Base-by-base conservation (phyloP, 2,797 vertebrate species). In the Serranus cabrilla region DNA sequence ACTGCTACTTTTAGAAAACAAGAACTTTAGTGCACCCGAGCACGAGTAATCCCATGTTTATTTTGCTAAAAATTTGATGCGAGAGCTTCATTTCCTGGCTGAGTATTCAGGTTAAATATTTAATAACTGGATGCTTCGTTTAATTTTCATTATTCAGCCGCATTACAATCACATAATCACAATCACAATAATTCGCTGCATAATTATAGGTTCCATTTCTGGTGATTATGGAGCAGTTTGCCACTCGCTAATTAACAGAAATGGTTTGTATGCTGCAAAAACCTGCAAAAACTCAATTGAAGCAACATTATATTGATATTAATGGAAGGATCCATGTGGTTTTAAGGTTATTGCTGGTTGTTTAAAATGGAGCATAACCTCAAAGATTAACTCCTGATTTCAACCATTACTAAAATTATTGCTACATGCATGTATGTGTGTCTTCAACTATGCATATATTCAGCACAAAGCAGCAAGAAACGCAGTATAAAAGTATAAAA, bases 171-270 rank as follows among this genome's bases (percentile, higher is more conserved):
- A 21, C 42, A 40, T 47, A 25, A 65, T 54, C 18, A 31, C 50
- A 51, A 50, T 65, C 49, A 40, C 10, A 39, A 21, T 61, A 77
- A 74, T 50, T 61, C 55, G 54, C 57, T 21, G 67, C 13, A 50
- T 70, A 55, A 70, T 62, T 71, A 77, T 46, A 51, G n/a, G 59
- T 63, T 81, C 7, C n/a, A 46, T 49, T 65, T 51, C 21, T 71
- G 59, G 23, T 52, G 43, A 71, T 67, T 71, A 45, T 59, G 27
- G 18, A 54, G 63, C 51, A 31, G 39, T 27, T 31, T 14, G 10
- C 27, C 13, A 13, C n/a, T 45, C 12, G 34, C 47, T 61, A 40
- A 64, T 61, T 51, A 42, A 54, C 27, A 58, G 23, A 68, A 52
- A 63, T 27, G 11, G 42, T 42, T 71, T 20, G 43, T 34, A 57